These are phyloP conservation scores for Pterophyllum scalare DNA, from an alignment of 2,113 vertebrate genomes.

Conservation along the genomic window DNA sequence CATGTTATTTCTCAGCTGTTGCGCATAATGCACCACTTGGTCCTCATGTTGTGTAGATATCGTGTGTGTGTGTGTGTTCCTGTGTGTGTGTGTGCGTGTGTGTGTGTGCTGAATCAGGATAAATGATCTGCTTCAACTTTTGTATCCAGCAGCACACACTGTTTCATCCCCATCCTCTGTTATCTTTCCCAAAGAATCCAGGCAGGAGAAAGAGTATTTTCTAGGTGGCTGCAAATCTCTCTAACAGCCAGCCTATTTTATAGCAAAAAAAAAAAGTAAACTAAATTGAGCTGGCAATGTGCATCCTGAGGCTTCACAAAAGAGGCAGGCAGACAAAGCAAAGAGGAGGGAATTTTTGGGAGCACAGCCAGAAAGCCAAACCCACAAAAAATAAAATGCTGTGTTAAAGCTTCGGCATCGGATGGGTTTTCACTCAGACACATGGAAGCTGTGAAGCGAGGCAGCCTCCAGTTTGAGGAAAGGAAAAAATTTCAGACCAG, in stretches of 20 bases:
- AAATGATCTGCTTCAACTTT: not conserved
- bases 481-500: not conserved
- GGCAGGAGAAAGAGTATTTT: slow-evolving; percentile 8
- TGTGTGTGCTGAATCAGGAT: not conserved
- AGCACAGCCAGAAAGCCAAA: slow-evolving; percentile 1
- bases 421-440: slow-evolving; percentile 30
- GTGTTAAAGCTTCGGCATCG: slow-evolving; percentile 24
- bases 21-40: not conserved
- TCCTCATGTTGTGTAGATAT: not conserved
- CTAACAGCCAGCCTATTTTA: not conserved
- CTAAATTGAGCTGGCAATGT: slow-evolving; percentile 19
- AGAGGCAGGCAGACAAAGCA: slow-evolving; percentile 26
- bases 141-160: not conserved
- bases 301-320: slow-evolving; percentile 19
- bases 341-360: slow-evolving; percentile 22
- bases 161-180: not conserved
- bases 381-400: slow-evolving; percentile 20
- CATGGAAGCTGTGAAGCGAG: slow-evolving; percentile 18
- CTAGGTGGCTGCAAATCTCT: slow-evolving; percentile 2
- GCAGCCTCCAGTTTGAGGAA: not conserved
- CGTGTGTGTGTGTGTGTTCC: fast-evolving
- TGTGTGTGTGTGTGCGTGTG: not conserved
- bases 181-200: not conserved
- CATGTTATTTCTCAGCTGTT: slow-evolving; percentile 2
- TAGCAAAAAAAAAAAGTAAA: not conserved